Evolutionary conservation across 2,113 vertebrate genomes (phyloP).

Genomic region (Stegastes partitus): DNA sequence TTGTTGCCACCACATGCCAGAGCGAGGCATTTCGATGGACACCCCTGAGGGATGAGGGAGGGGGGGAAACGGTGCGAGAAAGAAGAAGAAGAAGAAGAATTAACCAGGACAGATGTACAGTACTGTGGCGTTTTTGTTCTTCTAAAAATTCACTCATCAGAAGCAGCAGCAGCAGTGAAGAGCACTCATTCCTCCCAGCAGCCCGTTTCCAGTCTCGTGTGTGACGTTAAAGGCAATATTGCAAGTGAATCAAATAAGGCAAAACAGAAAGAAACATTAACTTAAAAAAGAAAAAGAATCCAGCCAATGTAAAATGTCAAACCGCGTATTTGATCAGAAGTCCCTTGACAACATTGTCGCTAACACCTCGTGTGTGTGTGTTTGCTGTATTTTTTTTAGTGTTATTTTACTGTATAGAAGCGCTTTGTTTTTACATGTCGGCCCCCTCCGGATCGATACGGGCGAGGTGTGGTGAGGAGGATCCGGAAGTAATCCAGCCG

Average conservation of each 20-base stretch:
- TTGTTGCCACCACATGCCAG: constrained; percentile 30
- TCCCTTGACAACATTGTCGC: constrained; percentile 14
- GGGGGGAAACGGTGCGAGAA: not conserved
- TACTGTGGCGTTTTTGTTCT: constrained; percentile 38
- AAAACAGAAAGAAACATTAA: constrained; percentile 70
- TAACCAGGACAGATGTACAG: constrained; percentile 43
- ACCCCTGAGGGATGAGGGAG: constrained; percentile 47
- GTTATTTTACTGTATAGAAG: constrained; percentile 6
- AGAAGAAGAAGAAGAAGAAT: not conserved
- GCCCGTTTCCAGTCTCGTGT: constrained; percentile 49
- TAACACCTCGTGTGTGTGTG: not conserved
- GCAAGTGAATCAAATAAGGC: constrained; percentile 81
- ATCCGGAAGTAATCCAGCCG: constrained; percentile 29
- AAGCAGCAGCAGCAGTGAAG: constrained; percentile 45
- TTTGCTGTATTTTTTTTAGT: constrained; percentile 20
- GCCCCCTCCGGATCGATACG: constrained; percentile 1
- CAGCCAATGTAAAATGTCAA: constrained; percentile 49
- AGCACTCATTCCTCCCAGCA: constrained; percentile 44
- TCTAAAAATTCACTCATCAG: constrained; percentile 39
- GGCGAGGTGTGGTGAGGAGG: constrained; percentile 25
- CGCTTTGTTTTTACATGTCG: constrained; percentile 16
- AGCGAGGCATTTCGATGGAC: constrained; percentile 17
- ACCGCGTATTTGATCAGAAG: constrained; percentile 32
- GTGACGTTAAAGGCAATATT: constrained; percentile 81
- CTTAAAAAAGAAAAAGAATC: constrained; percentile 19